phyloP scores from a whole-genome alignment of 2,113 vertebrate genomes.

The Ia io region DNA sequence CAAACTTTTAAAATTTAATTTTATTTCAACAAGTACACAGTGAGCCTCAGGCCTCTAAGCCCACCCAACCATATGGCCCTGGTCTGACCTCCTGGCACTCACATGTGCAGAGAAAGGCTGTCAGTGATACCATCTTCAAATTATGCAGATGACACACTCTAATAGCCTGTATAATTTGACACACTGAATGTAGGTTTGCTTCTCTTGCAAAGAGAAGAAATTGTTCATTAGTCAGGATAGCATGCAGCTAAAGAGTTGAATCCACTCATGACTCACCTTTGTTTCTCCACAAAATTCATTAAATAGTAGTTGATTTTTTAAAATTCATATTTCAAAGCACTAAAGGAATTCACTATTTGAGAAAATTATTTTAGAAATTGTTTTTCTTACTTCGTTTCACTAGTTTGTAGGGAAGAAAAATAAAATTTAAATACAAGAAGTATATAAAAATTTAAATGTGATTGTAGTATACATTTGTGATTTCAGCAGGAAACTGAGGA shows the following conservation, averaged over 20 bases:
- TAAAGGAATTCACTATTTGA: neutral
- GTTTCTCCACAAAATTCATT: neutral
- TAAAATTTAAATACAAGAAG: neutral
- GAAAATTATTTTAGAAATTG: neutral
- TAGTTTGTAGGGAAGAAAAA: neutral
- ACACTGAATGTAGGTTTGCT: neutral
- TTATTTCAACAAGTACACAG: neutral
- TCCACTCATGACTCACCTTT: neutral
- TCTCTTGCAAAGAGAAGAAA: neutral
- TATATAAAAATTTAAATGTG: neutral
- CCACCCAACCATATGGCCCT: rapidly evolving
- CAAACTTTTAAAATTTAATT: neutral
- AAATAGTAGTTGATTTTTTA: neutral
- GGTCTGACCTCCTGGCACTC: neutral
- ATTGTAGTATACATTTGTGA: neutral
- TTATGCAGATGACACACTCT: neutral
- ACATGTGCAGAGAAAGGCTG: neutral
- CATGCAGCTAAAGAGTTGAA: neutral
- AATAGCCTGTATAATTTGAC: neutral
- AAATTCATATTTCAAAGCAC: neutral
- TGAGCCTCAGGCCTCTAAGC: neutral
- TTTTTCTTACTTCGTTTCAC: neutral
- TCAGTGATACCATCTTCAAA: neutral
- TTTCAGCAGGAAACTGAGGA: neutral
- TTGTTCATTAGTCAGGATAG: neutral